Conservation (phyloP, 2,113 vertebrate genomes). For the Phasianus colchicus region DNA sequence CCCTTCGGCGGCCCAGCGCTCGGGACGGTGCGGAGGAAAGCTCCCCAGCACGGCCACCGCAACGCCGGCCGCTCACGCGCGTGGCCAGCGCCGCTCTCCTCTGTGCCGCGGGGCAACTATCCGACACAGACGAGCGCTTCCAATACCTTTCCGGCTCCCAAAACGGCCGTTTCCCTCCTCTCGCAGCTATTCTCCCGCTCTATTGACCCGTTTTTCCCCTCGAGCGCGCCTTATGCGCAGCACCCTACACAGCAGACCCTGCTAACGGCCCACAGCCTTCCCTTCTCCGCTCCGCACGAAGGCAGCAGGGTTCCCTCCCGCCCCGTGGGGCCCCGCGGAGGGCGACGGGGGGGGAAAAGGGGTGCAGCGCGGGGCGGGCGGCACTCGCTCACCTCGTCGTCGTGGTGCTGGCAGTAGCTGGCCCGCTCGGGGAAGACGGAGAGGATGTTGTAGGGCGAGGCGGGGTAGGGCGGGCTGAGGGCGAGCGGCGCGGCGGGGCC, state of each 20-base stretch:
- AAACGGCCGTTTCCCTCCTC: no score
- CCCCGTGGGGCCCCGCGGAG: background rate
- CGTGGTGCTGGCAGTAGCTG: conserved; percentile 87
- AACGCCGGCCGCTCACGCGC: no score
- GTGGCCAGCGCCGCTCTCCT: background rate
- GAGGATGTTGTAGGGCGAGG: conserved; percentile 86
- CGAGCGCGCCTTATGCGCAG: no score
- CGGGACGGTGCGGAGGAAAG: background rate
- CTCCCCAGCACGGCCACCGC: background rate
- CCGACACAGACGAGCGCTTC: accelerated
- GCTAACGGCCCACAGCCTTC: no score
- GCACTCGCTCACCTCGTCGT: conserved; percentile 79
- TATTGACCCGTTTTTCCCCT: background rate
- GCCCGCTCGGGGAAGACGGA: conserved; percentile 87
- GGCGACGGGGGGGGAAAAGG: no score
- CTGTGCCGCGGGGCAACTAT: background rate
- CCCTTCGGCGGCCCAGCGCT: background rate
- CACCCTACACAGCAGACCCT: no score
- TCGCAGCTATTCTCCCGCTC: background rate
- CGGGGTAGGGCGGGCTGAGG: conserved; percentile 81
- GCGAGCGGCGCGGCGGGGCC: conserved; percentile 76
- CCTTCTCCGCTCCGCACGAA: no score
- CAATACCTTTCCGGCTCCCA: background rate
- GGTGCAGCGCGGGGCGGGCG: no score
- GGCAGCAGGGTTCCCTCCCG: no score